phyloP scores from a whole-genome alignment of 2,113 vertebrate species.

The Misgurnus anguillicaudatus region DNA sequence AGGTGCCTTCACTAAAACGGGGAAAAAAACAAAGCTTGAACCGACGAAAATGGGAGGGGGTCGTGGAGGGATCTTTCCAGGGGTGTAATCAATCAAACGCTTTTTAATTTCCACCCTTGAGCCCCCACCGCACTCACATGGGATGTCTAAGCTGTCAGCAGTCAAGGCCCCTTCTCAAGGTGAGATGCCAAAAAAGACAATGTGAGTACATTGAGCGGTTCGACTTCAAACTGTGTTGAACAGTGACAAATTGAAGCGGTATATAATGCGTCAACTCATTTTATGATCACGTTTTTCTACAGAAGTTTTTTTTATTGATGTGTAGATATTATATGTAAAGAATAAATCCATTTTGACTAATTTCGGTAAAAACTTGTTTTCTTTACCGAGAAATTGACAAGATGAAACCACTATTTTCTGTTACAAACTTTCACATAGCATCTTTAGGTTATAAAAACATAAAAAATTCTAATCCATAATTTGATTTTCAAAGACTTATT shows the following conservation, averaged over 20 bases:
- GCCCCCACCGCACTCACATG: not conserved
- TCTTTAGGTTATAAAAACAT: too few species aligned
- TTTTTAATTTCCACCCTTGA: constrained; percentile 23
- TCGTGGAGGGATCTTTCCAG: not conserved
- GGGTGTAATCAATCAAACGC: constrained; percentile 8
- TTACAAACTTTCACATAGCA: too few species aligned
- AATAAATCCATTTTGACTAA: too few species aligned
- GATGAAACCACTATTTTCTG: too few species aligned
- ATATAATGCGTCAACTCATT: too few species aligned
- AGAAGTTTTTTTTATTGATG: not conserved
- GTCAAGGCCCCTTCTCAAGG: not conserved
- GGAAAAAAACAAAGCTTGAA: not conserved
- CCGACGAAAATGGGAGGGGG: too few species aligned
- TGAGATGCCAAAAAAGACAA: constrained; percentile 31
- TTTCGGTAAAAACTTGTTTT: too few species aligned
- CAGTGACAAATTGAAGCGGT: not conserved
- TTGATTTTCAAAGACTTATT: too few species aligned
- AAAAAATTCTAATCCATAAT: too few species aligned
- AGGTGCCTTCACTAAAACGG: constrained; percentile 36
- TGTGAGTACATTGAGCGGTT: constrained; percentile 2
- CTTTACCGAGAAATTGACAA: too few species aligned
- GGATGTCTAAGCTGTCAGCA: constrained; percentile 27
- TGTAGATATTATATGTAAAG: not conserved
- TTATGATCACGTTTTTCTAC: not conserved
- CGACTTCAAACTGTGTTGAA: not conserved